Evolutionary conservation across 2,888 invertebrate genomes (phyloP).

Genomic region (Diaprepes abbreviatus): DNA sequence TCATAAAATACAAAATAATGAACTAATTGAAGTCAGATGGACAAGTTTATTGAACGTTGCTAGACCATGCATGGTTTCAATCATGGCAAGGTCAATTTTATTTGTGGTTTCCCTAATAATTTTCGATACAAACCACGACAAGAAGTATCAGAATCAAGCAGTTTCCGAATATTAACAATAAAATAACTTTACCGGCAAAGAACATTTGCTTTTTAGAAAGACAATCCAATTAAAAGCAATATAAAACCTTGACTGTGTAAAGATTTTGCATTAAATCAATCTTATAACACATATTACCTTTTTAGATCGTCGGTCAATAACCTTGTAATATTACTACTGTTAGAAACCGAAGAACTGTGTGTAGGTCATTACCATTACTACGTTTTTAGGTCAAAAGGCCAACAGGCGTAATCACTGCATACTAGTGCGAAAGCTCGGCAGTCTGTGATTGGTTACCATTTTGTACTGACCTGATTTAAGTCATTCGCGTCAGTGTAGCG

Average conservation of each 20-base stretch:
- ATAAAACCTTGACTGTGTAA: not conserved
- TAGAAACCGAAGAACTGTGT: slow-evolving; percentile 51
- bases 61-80: too few relatives aligned
- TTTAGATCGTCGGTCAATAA: slow-evolving; percentile 43
- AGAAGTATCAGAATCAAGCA: too few relatives aligned
- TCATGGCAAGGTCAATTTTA: too few relatives aligned
- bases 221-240: not conserved
- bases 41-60: too few relatives aligned
- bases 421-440: slow-evolving; percentile 57
- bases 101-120: too few relatives aligned
- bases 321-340: slow-evolving; percentile 53
- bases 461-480: slow-evolving; percentile 59
- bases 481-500: slow-evolving; percentile 46
- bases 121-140: too few relatives aligned
- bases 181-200: too few relatives aligned
- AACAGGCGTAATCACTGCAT: slow-evolving; percentile 55
- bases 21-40: too few relatives aligned
- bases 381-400: slow-evolving; percentile 65
- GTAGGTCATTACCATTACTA: slow-evolving; percentile 57
- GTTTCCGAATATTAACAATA: too few relatives aligned
- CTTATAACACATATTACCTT: slow-evolving; percentile 13
- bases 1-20: too few relatives aligned
- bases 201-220: not conserved
- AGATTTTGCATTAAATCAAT: not conserved
- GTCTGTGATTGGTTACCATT: slow-evolving; percentile 54